phyloP scores from a whole-genome alignment of 2,888 invertebrate genomes.

The Xylophagus ater region DNA sequence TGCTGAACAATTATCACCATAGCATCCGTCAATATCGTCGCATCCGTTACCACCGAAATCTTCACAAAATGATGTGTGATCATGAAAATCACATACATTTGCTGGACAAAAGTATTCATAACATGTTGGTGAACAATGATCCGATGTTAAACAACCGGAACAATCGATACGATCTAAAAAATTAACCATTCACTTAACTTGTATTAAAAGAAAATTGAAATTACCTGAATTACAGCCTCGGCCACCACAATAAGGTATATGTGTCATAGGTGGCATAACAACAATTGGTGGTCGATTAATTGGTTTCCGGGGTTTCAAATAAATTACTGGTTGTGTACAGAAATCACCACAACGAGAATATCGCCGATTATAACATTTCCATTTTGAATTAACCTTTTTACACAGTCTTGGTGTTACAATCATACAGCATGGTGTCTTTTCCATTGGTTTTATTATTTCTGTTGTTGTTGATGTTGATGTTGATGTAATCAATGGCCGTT shows the following conservation, averaged over 20 bases:
- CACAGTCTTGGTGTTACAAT: conserved; percentile 28
- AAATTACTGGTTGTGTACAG: conserved; percentile 24
- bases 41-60: conserved; percentile 5
- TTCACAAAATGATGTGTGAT: conserved; percentile 8
- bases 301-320: conserved; percentile 20
- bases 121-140: conserved; percentile 6
- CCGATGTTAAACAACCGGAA: conserved; percentile 4
- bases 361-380: conserved; percentile 25
- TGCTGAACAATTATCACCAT: too few relatives aligned
- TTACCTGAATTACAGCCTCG: conserved; percentile 1
- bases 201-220: background rate
- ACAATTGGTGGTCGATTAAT: background rate
- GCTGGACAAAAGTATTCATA: conserved; percentile 4
- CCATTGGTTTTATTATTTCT: too few relatives aligned
- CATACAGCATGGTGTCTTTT: conserved; percentile 27
- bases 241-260: background rate
- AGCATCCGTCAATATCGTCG: conserved; percentile 5
- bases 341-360: conserved; percentile 25
- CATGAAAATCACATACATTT: conserved; percentile 4
- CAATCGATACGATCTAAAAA: conserved; percentile 3
- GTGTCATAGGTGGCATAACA: conserved; percentile 11
- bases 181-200: background rate
- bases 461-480: too few relatives aligned
- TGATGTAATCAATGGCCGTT: too few relatives aligned
- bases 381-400: conserved; percentile 14